Evolutionary conservation across 1,140 invertebrate species (phyloP), one percentile per base, ranked within the genome.

Genomic region (Plodia interpunctella): DNA sequence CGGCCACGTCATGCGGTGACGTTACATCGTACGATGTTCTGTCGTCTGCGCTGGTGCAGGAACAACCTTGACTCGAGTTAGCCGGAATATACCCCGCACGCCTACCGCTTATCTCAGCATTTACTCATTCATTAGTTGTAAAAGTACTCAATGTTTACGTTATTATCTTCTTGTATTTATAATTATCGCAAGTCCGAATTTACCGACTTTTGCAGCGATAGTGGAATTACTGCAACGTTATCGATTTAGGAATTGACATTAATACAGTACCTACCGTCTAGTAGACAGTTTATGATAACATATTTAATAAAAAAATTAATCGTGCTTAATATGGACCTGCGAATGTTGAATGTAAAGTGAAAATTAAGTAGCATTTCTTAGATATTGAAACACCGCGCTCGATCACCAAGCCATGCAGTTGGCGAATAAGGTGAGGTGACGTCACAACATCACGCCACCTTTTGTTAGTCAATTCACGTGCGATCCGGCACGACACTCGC

Each of bases 361-460:
- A 44, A 15, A 15, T 44, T n/a, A 15, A 44, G 15, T 44, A 44
- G 38, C 4, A 11, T 35, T 13, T 13, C 4, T 25, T 21, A 19
- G 21, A 53, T 53, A 53, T 53, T 13, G 51, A 53, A 53, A 53
- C 51, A 25, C 51, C 13, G 51, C 51, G 51, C 20, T 53, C 19
- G 17, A 1, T 25, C 13, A 53, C 19, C 59, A 73, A 60, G 56
- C 52, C 44, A 30, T 59, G 59, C 70, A 66, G 66, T 55, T 79
- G 72, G 74, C 72, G 70, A 76, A 76, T 85, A 86, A 82, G 74
- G 84, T 74, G 78, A 84, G 63, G 79, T 87, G 84, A 88, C 84
- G 86, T 85, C 84, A 87, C 72, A 51, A 77, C 78, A 87, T 88
- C 86, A 88, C 86, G 86, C 84, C 86, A 88, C 86, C 84, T 87